These are phyloP conservation scores for Cephalopachus bancanus DNA, from an alignment of 2,797 vertebrate species.

Conservation along the genomic window DNA sequence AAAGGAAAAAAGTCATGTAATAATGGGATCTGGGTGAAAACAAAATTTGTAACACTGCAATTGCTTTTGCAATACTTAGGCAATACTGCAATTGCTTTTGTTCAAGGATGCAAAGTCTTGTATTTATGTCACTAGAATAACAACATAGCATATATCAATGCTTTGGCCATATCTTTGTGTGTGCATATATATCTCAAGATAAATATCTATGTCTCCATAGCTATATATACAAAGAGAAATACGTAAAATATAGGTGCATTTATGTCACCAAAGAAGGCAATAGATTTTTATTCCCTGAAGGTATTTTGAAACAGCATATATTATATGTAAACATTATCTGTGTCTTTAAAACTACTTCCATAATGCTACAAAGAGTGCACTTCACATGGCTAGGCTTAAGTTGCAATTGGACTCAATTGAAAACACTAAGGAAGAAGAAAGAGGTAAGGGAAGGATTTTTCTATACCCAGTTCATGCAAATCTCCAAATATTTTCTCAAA, in stretches of 20 bases:
- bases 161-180: neutral
- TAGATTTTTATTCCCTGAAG: neutral
- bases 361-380: neutral
- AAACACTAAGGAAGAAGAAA: neutral
- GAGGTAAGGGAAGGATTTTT: neutral
- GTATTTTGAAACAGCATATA: conserved; percentile 26
- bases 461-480: neutral
- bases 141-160: neutral
- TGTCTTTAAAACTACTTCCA: neutral
- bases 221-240: neutral
- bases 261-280: neutral
- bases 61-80: neutral
- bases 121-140: neutral
- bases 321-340: neutral
- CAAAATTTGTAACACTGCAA: neutral
- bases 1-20: neutral
- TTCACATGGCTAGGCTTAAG: neutral
- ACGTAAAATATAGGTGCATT: neutral
- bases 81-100: neutral
- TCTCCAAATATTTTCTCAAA: conserved; percentile 6
- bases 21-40: conserved; percentile 24
- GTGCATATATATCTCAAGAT: too few relatives aligned
- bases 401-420: neutral
- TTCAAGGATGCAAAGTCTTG: neutral
- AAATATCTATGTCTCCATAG: neutral